Evolutionary conservation across 2,888 invertebrate species (phyloP), one percentile per base, ranked within the genome.

Genomic region (Polyploca ridens): DNA sequence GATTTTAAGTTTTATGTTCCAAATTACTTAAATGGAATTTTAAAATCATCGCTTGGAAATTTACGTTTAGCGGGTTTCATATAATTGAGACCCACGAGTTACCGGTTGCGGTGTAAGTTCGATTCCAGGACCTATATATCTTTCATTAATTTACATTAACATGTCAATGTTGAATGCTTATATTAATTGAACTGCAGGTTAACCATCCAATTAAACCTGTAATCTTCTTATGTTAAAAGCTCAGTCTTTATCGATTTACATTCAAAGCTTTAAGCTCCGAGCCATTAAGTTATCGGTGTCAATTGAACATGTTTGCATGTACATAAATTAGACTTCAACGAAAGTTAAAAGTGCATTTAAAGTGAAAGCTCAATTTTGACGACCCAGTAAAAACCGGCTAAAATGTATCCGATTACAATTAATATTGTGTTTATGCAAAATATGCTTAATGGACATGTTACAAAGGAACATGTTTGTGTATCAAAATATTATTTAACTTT

Each of bases 301-400:
- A 38, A 60, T 61, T 61, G 44, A 41, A 61, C 41, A 61, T 61
- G 61, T 27, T 38, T 14, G 38, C 13, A 19, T 19, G 10, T 54
- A 54, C 14, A 19, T 19, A 14, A 54, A 49, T 59, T 33, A 7
- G 33, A 46, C 59, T 62, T 54, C 54, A 54, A 54, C 7, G 54
- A 54, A 60, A 35, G 58, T 65, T 62, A 64, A 68, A 70, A 73
- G 65, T 66, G 62, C 65, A 69, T 66, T 63, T 63, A 72, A 82
- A 83, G 82, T 81, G 77, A 82, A 83, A 83, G 77, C 70, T 72
- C 64, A 64, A 61, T 44, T 60, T 66, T 61, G 67, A 68, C 63
- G 74, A 76, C 73, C 76, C 67, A 73, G 70, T 77, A 72, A 77
- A 64, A 82, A 81, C 80, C 75, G 76, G 75, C 69, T 74, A 69